These are phyloP conservation scores for Archocentrus centrarchus DNA, from an alignment of 2,113 vertebrate species.

Conservation along the genomic window DNA sequence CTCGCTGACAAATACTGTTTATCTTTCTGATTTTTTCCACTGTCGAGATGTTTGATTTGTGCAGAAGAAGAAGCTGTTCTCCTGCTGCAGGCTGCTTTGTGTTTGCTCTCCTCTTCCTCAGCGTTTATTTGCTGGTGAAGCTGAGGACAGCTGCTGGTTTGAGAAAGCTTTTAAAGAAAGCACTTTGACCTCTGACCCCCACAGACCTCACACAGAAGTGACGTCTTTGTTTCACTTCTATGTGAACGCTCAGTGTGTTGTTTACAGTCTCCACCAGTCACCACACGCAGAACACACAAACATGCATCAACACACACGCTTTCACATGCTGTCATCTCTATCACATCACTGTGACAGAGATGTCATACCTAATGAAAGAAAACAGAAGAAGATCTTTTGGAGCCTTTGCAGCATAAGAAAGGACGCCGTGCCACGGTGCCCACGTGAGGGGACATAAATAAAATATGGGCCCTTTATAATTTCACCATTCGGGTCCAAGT, in stretches of 20 bases:
- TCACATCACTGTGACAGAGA: not conserved
- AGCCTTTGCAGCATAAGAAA: too few relatives aligned
- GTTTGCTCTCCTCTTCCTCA: not conserved
- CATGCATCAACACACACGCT: not conserved
- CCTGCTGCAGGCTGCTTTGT: not conserved
- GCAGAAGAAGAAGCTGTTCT: not conserved
- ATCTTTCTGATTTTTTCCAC: not conserved
- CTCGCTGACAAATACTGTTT: not conserved
- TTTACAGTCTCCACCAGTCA: slow-evolving; percentile 27
- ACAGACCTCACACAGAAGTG: not conserved
- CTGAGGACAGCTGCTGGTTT: not conserved
- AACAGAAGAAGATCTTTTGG: not conserved
- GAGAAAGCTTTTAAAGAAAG: not conserved
- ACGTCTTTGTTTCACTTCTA: slow-evolving; percentile 6
- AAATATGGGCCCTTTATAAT: too few relatives aligned
- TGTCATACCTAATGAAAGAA: not conserved
- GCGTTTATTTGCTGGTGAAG: not conserved
- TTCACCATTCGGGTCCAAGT: too few relatives aligned
- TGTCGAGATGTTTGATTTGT: not conserved
- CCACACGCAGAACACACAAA: not conserved
- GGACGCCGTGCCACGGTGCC: too few relatives aligned
- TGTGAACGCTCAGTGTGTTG: not conserved
- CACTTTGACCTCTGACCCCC: slow-evolving; percentile 12
- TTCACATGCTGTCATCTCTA: not conserved
- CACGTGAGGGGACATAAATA: too few relatives aligned